These are phyloP conservation scores for Eudyptes chrysolophus DNA, from an alignment of 2,113 vertebrate genomes.

Conservation along the genomic window DNA sequence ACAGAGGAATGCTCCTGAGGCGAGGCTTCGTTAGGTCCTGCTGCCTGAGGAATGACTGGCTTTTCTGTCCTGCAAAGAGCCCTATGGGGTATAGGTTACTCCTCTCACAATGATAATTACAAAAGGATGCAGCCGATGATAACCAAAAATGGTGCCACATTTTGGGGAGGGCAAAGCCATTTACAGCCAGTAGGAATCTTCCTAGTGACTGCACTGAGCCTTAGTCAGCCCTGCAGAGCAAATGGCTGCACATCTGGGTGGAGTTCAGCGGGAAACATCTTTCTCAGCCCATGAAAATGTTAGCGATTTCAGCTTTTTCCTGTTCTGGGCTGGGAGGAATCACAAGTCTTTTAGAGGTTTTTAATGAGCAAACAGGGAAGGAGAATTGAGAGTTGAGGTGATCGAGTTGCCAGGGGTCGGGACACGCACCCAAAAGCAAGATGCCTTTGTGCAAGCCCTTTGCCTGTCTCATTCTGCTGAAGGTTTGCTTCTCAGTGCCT, in stretches of 20 bases:
- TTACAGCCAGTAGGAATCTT: neutral
- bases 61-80: constrained; percentile 20
- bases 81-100: neutral
- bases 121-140: constrained; percentile 13
- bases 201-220: neutral
- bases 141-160: constrained; percentile 8
- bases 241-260: constrained; percentile 13
- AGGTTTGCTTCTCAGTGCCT: neutral
- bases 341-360: neutral
- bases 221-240: neutral
- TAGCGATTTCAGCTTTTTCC: neutral
- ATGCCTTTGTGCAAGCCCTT: neutral
- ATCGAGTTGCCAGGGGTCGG: neutral
- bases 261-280: constrained; percentile 39
- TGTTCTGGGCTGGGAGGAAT: constrained; percentile 6
- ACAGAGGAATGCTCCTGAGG: constrained; percentile 31
- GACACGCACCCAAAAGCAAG: neutral
- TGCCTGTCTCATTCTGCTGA: neutral
- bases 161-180: neutral
- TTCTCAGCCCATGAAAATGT: constrained; percentile 45
- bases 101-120: constrained; percentile 36
- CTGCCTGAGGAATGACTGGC: constrained; percentile 54
- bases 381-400: neutral
- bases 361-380: constrained; percentile 11
- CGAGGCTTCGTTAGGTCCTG: constrained; percentile 41